Conservation (phyloP, 2,797 vertebrate genomes). For the Octomys mimax region DNA sequence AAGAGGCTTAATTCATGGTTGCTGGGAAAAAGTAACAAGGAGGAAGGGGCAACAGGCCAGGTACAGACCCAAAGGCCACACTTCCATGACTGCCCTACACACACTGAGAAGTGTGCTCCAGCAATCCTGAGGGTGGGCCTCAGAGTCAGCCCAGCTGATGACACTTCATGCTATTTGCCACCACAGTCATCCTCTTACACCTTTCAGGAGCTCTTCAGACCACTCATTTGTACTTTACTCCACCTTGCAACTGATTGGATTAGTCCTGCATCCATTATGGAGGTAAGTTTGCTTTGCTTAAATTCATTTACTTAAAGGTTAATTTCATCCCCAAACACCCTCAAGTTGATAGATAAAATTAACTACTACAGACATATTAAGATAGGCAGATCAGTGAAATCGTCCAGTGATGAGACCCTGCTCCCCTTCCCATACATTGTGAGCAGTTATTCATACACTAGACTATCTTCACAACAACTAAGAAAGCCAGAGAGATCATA, state of each 20-base stretch:
- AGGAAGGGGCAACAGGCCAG: not conserved
- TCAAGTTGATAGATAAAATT: not conserved
- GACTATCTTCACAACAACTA: not conserved
- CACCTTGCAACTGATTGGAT: not conserved
- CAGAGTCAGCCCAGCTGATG: not conserved
- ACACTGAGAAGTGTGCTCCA: not conserved
- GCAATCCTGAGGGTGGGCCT: not conserved
- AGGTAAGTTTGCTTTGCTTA: not conserved
- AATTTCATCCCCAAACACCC: not conserved
- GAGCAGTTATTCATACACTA: not conserved
- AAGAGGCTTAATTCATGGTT: not conserved
- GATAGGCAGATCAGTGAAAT: not conserved
- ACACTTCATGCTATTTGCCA: not conserved
- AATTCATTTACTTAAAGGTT: conserved; percentile 7
- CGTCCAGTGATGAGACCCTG: not conserved
- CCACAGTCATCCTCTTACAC: not conserved
- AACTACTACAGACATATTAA: not conserved
- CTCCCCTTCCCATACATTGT: not conserved
- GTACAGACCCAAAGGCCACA: no score
- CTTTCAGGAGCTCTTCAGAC: not conserved
- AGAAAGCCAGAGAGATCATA: not conserved
- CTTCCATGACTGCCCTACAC: not conserved
- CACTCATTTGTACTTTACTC: not conserved
- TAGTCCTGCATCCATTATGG: not conserved
- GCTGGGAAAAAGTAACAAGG: not conserved